Base-by-base conservation (phyloP, 2,113 vertebrate species). In the Hucho hucho region DNA sequence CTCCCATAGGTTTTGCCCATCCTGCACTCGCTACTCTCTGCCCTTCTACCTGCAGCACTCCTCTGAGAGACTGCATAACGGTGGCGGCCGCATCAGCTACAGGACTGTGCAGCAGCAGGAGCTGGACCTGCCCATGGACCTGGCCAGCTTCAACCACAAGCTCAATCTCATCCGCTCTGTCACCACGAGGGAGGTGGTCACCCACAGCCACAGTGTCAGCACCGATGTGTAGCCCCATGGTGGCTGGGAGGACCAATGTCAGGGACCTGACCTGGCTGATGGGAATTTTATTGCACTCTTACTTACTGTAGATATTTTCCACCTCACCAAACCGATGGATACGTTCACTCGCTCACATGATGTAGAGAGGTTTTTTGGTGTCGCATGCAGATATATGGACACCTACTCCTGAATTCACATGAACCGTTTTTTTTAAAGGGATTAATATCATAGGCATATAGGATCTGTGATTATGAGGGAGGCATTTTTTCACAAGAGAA, bases 181-280 rank as follows among this genome's bases (percentile, higher is more conserved):
- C 0, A 94, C 95, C 89, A 95, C 95, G 95, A 93, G 95, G 18
- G 96, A 97, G 70, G 94, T 95, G 68, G 94, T 96, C 80, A 93
- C 94, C 43, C 94, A 95, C 37, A 43, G 37, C 37, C 37, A 43
- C 53, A 96, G 96, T 84, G 86, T 97, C 88, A 99, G 97, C 93
- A 99, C 97, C 0, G 97, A 99, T 0, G 97, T 99, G 68, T 93
- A 59, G 70, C 46, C 47, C 29, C 25, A 11, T 66, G 72, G 26
- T 28, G 43, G 32, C n/a, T 47, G 7, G 61, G 47, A 43, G 47
- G 24, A 67, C 58, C 24, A 43, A 25, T 14, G 18, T 47, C 9
- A 43, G 37, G 9, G 37, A 18, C n/a, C 58, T 61, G 58, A 22
- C 58, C n/a, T 9, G 49, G 49, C 49, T 53, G 49, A 14, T 18